Percentiles rank a stretch among this genome's conserved stretches.
phyloP scores from a whole-genome alignment of 2,797 vertebrate species.

The Stomatorhinus walkeri region DNA sequence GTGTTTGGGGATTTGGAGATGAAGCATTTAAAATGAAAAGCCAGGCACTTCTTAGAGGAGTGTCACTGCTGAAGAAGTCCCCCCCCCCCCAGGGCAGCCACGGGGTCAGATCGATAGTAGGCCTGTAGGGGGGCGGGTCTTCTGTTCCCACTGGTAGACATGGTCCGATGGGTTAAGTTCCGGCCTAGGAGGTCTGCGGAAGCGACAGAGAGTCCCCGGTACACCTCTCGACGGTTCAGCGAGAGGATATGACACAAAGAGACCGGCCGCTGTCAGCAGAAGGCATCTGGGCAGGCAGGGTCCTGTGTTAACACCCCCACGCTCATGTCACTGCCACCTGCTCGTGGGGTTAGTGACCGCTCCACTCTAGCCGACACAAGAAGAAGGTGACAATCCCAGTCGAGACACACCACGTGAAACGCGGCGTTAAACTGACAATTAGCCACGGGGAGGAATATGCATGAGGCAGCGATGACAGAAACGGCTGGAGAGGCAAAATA shows the following conservation, averaged over 20 bases:
- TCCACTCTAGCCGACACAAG: background rate
- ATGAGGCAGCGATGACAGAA: constrained; percentile 20
- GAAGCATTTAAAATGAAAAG: background rate
- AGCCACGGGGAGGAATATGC: constrained; percentile 28
- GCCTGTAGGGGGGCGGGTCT: background rate
- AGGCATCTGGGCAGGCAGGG: constrained; percentile 26
- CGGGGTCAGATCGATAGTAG: background rate
- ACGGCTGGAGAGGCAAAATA: background rate
- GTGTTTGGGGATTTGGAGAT: background rate
- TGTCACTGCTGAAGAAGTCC: background rate
- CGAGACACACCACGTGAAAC: constrained; percentile 20
- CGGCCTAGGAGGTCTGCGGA: background rate
- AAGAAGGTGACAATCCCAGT: constrained; percentile 24
- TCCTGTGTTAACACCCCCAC: constrained; percentile 24
- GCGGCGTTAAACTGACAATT: constrained; percentile 19
- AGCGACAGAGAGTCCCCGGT: background rate
- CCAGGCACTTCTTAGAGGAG: background rate
- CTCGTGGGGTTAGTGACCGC: constrained; percentile 30
- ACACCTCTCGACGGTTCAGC: background rate
- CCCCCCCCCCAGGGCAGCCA: background rate
- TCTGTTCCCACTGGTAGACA: background rate
- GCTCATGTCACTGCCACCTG: constrained; percentile 46
- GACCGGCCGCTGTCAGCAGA: background rate
- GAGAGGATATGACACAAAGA: background rate
- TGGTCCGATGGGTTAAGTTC: background rate